Evolutionary conservation across 2,113 vertebrate species (phyloP).

Genomic region (Paraplagusia blochii): DNA sequence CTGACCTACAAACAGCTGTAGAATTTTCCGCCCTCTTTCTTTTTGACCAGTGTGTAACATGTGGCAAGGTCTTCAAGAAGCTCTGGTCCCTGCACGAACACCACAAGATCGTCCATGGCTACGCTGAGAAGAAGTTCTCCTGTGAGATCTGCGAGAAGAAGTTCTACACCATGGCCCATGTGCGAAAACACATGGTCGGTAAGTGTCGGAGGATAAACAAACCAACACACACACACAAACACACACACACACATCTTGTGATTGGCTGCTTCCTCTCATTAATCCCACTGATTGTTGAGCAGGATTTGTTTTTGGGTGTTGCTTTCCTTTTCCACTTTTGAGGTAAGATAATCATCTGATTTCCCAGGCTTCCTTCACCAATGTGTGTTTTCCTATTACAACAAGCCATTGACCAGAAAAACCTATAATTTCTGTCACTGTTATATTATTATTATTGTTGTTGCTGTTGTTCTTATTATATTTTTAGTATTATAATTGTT

Average conservation of each 20-base stretch:
- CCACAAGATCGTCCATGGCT: conserved; percentile 93
- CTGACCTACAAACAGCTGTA: background rate
- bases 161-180: conserved; percentile 97
- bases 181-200: conserved; percentile 98
- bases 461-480: no score
- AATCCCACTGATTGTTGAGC: conserved; percentile 31
- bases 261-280: conserved; percentile 19
- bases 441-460: no score
- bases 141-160: conserved; percentile 97
- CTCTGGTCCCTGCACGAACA: conserved; percentile 94
- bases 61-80: conserved; percentile 95
- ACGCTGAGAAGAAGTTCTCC: conserved; percentile 92
- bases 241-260: background rate
- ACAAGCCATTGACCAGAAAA: background rate
- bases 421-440: no score
- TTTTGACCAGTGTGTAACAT: conserved; percentile 84
- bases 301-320: conserved; percentile 48
- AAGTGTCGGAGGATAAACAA: conserved; percentile 67
- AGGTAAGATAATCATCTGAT: conserved; percentile 43
- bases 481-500: no score
- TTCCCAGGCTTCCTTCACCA: conserved; percentile 10
- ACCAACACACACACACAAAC: no score
- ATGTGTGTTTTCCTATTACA: conserved; percentile 3
- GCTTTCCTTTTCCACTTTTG: conserved; percentile 43
- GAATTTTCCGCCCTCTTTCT: background rate